Conservation (phyloP, 1,140 invertebrate genomes). For the Drosophila serrata region DNA sequence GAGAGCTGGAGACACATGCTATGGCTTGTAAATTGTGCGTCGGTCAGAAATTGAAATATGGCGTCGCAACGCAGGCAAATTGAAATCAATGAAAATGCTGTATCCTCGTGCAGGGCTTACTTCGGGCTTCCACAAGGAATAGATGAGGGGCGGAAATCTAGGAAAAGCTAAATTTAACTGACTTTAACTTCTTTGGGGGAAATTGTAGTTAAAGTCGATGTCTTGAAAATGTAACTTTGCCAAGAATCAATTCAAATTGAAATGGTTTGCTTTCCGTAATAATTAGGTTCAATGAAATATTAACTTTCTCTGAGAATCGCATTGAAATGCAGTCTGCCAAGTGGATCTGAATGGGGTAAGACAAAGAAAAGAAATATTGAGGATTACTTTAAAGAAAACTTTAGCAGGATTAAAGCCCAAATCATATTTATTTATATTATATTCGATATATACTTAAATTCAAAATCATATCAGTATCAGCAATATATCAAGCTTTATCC, state of each 20-base stretch:
- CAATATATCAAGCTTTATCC: too few relatives aligned
- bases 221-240: background rate
- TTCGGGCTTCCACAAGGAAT: background rate
- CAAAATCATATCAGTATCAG: too few relatives aligned
- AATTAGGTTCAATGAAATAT: background rate
- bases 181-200: constrained; percentile 30
- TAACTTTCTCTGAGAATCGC: background rate
- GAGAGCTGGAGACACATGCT: constrained; percentile 77
- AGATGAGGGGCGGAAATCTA: background rate
- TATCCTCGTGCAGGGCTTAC: constrained; percentile 20
- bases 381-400: too few relatives aligned
- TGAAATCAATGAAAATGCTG: constrained; percentile 78
- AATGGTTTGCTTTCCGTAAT: too few relatives aligned
- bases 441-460: too few relatives aligned
- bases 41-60: constrained; percentile 83
- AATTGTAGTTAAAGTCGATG: constrained; percentile 12
- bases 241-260: background rate
- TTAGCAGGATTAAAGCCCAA: too few relatives aligned
- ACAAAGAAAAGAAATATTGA: too few relatives aligned
- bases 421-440: too few relatives aligned
- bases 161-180: background rate
- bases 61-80: constrained; percentile 77
- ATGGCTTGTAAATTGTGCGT: constrained; percentile 78
- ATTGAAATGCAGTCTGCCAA: too few relatives aligned
- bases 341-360: too few relatives aligned